Evolutionary conservation across 92 coral and sea anemone genomes (phyloP), one percentile per base, ranked within the genome.

Genomic region (Heteractis magnifica): DNA sequence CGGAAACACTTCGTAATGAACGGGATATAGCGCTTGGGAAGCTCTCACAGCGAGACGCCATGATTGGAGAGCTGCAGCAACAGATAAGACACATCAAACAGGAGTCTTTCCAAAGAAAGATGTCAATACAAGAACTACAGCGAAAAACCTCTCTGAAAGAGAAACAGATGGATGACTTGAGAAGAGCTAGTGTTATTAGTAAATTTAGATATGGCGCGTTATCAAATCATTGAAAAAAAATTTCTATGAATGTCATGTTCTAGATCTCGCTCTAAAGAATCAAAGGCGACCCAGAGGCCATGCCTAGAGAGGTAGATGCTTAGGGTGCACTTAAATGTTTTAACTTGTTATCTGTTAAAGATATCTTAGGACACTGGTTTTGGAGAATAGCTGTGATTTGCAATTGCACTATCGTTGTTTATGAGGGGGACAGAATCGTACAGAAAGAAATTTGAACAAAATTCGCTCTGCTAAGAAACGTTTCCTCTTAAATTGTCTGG

Each of bases 1-100:
- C 99, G 34, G 98, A 94, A 59, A 87, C 87, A 44, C 76, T 94
- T 50, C 94, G 99, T 19, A 89, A 80, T 62, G 99, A 97, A 82
- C 80, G 95, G 4, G 91, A 90, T 75, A 89, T 79, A 15, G 91
- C 98, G 0, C 86, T 90, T 0, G 97, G 90, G 18, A 89, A 89
- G 49, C 86, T 94, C 3, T 83, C 83, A 10, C 94, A 77, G 15
- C 88, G 90, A 11, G 97, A 91, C 49, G 88, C 77, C 20, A 55
- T 88, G 12, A 68, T 68, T 0, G 81, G 52, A 75, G 4, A 76
- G 23, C 13, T 82, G 79, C 19, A 14, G 0, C 14, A 58, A 2
- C 20, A 19, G 23, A 82, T 79, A 52, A 65, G 51, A 75, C 53
- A 82, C 0, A 85, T 76, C 59, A 86, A 82, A 65, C 91, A 89